Conservation (phyloP, 2,888 invertebrate genomes). For the Lissocephala sabroskyi region DNA sequence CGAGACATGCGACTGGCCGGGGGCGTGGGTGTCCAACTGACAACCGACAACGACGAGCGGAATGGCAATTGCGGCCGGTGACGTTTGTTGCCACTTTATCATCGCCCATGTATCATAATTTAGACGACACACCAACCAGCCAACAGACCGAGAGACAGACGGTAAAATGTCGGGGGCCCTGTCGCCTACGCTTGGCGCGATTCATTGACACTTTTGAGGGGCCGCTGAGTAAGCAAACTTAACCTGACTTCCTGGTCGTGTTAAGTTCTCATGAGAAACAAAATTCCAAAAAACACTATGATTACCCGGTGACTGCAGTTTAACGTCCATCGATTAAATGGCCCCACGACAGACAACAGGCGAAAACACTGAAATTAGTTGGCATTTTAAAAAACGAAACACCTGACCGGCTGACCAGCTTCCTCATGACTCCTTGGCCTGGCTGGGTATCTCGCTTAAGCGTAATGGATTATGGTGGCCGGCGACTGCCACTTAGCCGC, state of each 20-base stretch:
- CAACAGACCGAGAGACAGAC: neutral
- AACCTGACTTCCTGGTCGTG: too few species aligned
- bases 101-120: slow-evolving; percentile 58
- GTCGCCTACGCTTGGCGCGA: slow-evolving; percentile 22
- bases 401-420: slow-evolving; percentile 37
- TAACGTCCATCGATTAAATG: slow-evolving; percentile 50
- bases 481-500: slow-evolving; percentile 6
- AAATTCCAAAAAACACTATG: slow-evolving; percentile 12
- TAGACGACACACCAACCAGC: slow-evolving; percentile 37
- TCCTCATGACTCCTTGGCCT: too few species aligned
- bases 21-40: slow-evolving; percentile 26
- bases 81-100: slow-evolving; percentile 62
- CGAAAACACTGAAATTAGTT: slow-evolving; percentile 61
- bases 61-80: slow-evolving; percentile 35
- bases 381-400: slow-evolving; percentile 63
- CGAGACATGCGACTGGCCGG: slow-evolving; percentile 12
- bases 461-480: slow-evolving; percentile 50
- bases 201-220: slow-evolving; percentile 55
- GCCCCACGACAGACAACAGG: slow-evolving; percentile 23
- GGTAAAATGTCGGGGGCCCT: neutral
- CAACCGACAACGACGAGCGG: slow-evolving; percentile 13
- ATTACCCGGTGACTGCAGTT: slow-evolving; percentile 8
- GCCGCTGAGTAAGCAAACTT: slow-evolving; percentile 55
- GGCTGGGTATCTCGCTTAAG: slow-evolving; percentile 36
- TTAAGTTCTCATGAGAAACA: too few species aligned